Base-by-base conservation (phyloP, 2,888 invertebrate genomes). In the Galeruca laticollis region DNA sequence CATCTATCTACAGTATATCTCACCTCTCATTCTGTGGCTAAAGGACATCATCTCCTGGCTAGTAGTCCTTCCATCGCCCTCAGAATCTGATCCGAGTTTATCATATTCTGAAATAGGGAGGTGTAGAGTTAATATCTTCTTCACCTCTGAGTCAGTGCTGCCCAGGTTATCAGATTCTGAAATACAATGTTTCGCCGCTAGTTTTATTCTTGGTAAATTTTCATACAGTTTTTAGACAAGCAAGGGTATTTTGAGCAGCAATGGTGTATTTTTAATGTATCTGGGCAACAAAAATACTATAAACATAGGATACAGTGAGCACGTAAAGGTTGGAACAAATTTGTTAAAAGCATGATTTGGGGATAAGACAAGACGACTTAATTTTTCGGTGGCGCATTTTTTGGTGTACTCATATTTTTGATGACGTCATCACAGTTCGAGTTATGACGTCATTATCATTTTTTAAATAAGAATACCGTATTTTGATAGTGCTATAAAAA, bases 31-130 rank as follows among this genome's bases (percentile, higher is more conserved):
- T 78, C 87, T 83, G 79, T 87, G 87, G 73, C 86, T 83, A 81
- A 87, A 88, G 43, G 87, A 87, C 81, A 88, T 86, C 59, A 88
- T 81, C 76, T 88, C 88, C 79, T 89, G 90, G 77, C 89, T 90
- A 81, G 89, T 89, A 77, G 88, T 89, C 75, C 89, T 88, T 68
- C 92, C 93, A 83, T 91, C 90, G 78, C 90, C 90, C 86, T 95
- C 95, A 85, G 94, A 94, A 87, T 92, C 92, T 85, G 92, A 92
- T 82, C 92, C 92, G 83, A 92, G 88, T 82, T 92, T 92, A 89
- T 95, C 95, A 89, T 95, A 95, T 89, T 95, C 95, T 91, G 94
- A 94, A 92, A 94, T 94, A 88, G 94, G 94, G 90, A 94, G 92
- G 91, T 94, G 94, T 88, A 94, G 92, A 86, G 94, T 93, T 92